Conservation (phyloP, 2,797 vertebrate genomes). For the Triplophysa yarkandensis region DNA sequence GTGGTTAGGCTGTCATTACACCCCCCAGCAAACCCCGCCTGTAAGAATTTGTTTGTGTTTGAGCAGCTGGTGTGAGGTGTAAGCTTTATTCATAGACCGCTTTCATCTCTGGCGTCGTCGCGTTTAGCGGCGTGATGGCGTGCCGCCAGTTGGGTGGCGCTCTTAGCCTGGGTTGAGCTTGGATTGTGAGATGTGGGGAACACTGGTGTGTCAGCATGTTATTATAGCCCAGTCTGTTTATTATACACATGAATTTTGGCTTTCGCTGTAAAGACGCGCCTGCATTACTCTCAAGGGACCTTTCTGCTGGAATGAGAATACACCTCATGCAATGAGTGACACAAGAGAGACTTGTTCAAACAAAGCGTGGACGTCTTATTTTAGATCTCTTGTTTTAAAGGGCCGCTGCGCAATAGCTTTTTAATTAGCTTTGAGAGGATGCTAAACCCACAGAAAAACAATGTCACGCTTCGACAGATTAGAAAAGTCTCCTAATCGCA, state of each 20-base stretch:
- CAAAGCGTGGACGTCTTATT: slow-evolving; percentile 25
- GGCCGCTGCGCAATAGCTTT: not conserved
- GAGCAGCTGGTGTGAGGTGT: slow-evolving; percentile 65
- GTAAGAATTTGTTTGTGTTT: slow-evolving; percentile 60
- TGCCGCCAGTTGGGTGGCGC: slow-evolving; percentile 40
- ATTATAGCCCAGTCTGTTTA: slow-evolving; percentile 40
- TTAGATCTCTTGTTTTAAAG: slow-evolving; percentile 19
- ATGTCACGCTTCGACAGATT: not conserved
- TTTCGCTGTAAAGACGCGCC: slow-evolving; percentile 24
- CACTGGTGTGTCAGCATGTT: slow-evolving; percentile 41
- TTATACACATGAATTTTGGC: slow-evolving; percentile 6
- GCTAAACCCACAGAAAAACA: slow-evolving; percentile 23
- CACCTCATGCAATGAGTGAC: slow-evolving; percentile 34
- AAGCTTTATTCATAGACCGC: slow-evolving; percentile 60
- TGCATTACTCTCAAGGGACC: slow-evolving; percentile 20
- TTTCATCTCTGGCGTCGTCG: slow-evolving; percentile 56
- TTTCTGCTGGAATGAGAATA: slow-evolving; percentile 30
- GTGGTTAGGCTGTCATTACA: slow-evolving; percentile 47
- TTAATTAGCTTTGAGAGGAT: slow-evolving; percentile 33
- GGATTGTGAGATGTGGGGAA: slow-evolving; percentile 14
- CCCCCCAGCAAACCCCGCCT: slow-evolving; percentile 32
- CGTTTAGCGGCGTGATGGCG: slow-evolving; percentile 39
- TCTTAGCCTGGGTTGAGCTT: slow-evolving; percentile 4
- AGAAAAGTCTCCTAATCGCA: slow-evolving; percentile 13
- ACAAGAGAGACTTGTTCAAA: slow-evolving; percentile 32